Evolutionary conservation across 2,888 invertebrate species (phyloP), one percentile per base, ranked within the genome.

Genomic region (Limnephilus lunatus): DNA sequence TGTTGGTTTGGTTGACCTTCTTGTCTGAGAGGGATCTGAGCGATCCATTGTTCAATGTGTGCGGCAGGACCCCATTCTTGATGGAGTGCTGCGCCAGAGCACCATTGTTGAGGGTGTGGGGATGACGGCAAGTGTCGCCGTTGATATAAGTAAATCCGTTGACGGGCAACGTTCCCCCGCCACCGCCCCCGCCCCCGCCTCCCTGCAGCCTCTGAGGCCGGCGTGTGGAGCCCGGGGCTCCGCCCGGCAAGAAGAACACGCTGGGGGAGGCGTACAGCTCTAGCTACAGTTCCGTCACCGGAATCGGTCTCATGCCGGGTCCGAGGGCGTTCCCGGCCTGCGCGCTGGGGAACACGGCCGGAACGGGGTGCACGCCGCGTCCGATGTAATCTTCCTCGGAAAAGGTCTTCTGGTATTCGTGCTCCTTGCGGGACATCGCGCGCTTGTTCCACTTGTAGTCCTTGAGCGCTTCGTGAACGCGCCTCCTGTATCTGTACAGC

Each of bases 221-320:
- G 94, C 96, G 96, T 94, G 95, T 95, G 94, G 96, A 95, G 95
- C 95, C 95, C 94, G 94, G 94, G 96, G 95, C 92, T 95, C 96
- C 96, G 95, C 96, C 97, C 94, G 97, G 97, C 96, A 98, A 96
- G 97, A 97, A 98, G 96, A 96, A 98, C 96, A 97, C 97, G 97
- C 96, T 97, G 96, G 97, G 97, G 96, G 98, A 98, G 97, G 98
- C 98, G 98, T 98, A 98, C 96, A 98, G 98, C 97, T 98, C 98
- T 98, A 98, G 98, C 98, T 98, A 98, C 98, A 98, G 98, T 95
- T 98, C 98, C 96, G 98, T 98, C 94, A 98, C 98, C 94, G 98
- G 98, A 94, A 98, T 98, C 32, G 98, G 98, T 94, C 95, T 95
- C 94, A 95, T 96, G 96, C 95, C 96, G 96, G 95, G 95, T 94